Evolutionary conservation across 2,888 invertebrate species (phyloP), one percentile per base, ranked within the genome.

Genomic region (Chydorus sphaericus): DNA sequence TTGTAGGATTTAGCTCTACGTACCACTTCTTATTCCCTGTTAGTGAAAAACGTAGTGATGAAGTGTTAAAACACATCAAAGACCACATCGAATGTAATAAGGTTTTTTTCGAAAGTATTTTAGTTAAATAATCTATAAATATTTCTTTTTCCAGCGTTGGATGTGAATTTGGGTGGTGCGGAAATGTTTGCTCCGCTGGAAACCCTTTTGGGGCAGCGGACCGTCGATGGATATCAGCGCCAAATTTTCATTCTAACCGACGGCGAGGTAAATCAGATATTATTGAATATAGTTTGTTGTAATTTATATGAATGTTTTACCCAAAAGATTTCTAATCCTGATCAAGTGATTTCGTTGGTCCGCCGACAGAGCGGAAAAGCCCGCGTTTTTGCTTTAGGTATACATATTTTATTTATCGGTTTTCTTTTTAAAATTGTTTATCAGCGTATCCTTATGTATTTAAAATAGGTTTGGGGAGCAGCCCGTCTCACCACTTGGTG

Each of bases 211-310:
- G 50, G 39, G 6, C 56, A 57, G 48, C 58, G 60, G 2, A 28
- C 51, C 6, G 60, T 63, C 48, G 59, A 60, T 10, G 65, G 61
- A 1, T 65, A 63, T 36, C 37, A 61, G 7, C 53, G 66, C 33
- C 65, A 68, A 63, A 62, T 70, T 8, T 66, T 69, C 57, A 56
- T 69, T 16, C 60, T 70, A 10, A 69, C 70, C 11, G 70, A 70
- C 61, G 70, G 70, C 23, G 65, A 65, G 53, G 66, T 67, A 5
- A 44, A 33, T 8, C 33, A 26, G 3, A 5, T 5, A 8, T 23
- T 44, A 6, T 18, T 20, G n/a, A 14, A 10, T 56, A 14, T 26
- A 11, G 3, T 50, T 50, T 50, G 14, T 3, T 51, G 10, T 52
- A 3, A 18, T 23, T 23, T 8, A 26, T 7, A 28, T 26, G 16